These are phyloP conservation scores for Otis tarda DNA, from an alignment of 2,113 vertebrate genomes.

Conservation along the genomic window DNA sequence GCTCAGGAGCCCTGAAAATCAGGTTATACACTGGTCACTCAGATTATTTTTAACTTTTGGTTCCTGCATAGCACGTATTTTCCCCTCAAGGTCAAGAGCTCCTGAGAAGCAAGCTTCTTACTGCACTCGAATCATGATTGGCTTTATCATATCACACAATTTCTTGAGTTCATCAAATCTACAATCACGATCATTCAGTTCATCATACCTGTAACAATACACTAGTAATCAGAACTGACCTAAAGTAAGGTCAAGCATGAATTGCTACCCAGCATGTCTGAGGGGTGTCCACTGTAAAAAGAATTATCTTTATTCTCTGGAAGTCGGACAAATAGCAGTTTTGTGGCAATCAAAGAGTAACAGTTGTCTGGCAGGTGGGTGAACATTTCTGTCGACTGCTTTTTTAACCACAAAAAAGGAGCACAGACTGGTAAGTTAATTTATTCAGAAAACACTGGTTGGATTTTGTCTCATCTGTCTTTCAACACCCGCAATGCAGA, in stretches of 20 bases:
- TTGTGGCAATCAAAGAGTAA: neutral
- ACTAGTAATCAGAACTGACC: neutral
- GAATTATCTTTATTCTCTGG: neutral
- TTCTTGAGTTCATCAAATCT: neutral
- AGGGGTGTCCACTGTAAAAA: neutral
- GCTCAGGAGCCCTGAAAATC: neutral
- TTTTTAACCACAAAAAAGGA: neutral
- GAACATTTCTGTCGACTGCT: neutral
- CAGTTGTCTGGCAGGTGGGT: neutral
- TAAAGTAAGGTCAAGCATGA: neutral
- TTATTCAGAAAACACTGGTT: neutral
- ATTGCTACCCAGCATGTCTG: neutral
- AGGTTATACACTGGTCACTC: neutral
- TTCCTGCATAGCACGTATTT: neutral
- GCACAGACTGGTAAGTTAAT: neutral
- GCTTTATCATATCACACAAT: neutral
- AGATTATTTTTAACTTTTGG: neutral
- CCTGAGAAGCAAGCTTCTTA: neutral
- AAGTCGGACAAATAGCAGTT: neutral
- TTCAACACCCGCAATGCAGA: constrained; percentile 2
- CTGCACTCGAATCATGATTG: neutral
- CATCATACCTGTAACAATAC: neutral
- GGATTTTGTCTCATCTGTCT: neutral
- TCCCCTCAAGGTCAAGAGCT: neutral
- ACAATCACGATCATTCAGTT: neutral